Evolutionary conservation across 2,888 invertebrate genomes (phyloP).

Genomic region (Invenusta paracnida): DNA sequence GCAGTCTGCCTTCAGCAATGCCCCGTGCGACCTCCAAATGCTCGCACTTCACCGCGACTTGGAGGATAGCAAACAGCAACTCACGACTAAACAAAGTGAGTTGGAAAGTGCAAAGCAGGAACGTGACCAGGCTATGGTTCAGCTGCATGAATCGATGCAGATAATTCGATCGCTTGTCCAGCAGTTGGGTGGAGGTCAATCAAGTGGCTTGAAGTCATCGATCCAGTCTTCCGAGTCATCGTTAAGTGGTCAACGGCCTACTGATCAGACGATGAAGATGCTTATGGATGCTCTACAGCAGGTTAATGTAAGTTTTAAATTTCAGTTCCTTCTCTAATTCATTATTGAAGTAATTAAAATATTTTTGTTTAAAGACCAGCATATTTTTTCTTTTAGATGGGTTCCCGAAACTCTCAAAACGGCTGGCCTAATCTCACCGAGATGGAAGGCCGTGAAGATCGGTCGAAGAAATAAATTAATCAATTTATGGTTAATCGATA

Average conservation of each 20-base stretch:
- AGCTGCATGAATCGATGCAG: not conserved
- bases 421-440: slow-evolving; percentile 16
- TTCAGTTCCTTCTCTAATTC: too few species aligned
- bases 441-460: not conserved
- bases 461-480: not conserved
- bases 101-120: not conserved
- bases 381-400: too few species aligned
- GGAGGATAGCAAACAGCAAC: not conserved
- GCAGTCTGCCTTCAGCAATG: slow-evolving; percentile 38
- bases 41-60: slow-evolving; percentile 15
- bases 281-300: not conserved
- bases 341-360: too few species aligned
- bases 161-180: not conserved
- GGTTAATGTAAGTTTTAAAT: not conserved
- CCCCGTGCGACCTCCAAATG: slow-evolving; percentile 33
- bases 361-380: too few species aligned
- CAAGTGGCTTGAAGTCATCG: not conserved
- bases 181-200: not conserved
- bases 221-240: not conserved
- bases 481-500: not conserved
- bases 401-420: not conserved
- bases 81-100: not conserved
- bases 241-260: not conserved
- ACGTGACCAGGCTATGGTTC: not conserved
- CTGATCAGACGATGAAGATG: not conserved